Conservation (phyloP, 2,113 vertebrate species). For the Apteryx mantelli region DNA sequence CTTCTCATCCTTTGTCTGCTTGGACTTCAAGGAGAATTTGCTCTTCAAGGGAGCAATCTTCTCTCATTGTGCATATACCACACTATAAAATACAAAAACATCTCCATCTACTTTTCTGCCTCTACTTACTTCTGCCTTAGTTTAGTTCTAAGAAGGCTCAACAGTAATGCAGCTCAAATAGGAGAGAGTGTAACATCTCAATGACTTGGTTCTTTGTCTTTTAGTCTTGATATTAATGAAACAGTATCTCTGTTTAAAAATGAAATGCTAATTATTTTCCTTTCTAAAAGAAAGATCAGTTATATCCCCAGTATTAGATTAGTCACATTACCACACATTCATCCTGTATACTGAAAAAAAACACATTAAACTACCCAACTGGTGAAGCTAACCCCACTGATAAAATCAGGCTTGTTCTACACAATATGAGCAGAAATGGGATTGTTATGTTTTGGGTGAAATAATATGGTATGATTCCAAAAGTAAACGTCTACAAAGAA, state of each 20-base stretch:
- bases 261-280: not conserved
- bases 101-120: not conserved
- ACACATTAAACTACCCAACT: not conserved
- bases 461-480: not conserved
- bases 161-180: not conserved
- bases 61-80: not conserved
- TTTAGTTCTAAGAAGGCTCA: not conserved
- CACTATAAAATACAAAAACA: not conserved
- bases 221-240: not conserved
- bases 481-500: conserved; percentile 4
- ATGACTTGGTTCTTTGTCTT: not conserved
- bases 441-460: conserved; percentile 39
- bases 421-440: not conserved
- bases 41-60: not conserved
- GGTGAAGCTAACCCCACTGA: conserved; percentile 15
- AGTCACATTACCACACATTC: not conserved
- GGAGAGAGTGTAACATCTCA: not conserved
- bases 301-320: not conserved
- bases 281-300: not conserved
- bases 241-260: not conserved
- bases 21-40: not conserved
- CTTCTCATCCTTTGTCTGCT: not conserved
- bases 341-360: not conserved
- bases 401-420: conserved; percentile 32
- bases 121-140: not conserved